These are phyloP conservation scores for Diachasmimorpha longicaudata DNA, from an alignment of 1,140 invertebrate species.

Conservation along the genomic window DNA sequence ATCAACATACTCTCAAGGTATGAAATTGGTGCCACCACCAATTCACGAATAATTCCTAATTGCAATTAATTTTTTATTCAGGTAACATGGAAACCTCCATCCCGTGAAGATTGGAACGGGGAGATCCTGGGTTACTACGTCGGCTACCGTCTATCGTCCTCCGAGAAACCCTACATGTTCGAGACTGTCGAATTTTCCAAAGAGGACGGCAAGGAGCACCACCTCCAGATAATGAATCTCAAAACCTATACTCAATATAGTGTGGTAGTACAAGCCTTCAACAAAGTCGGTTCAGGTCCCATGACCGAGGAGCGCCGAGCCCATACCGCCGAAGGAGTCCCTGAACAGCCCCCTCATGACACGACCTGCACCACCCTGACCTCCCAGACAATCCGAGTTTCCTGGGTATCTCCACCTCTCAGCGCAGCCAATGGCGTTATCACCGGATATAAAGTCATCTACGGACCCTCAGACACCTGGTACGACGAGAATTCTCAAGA, in stretches of 20 bases:
- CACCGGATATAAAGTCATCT: conserved; percentile 91
- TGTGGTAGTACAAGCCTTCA: conserved; percentile 94
- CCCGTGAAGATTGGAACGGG: conserved; percentile 89
- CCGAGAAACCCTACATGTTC: conserved; percentile 89
- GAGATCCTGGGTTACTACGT: conserved; percentile 91
- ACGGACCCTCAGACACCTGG: conserved; percentile 90
- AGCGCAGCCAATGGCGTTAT: conserved; percentile 92
- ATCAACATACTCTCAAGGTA: conserved; percentile 90
- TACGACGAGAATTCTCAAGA: conserved; percentile 92
- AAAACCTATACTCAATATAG: conserved; percentile 95
- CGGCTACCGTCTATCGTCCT: conserved; percentile 86
- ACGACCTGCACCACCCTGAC: conserved; percentile 89
- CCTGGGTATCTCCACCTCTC: conserved; percentile 90
- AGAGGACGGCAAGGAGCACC: conserved; percentile 89
- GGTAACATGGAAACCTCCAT: conserved; percentile 89
- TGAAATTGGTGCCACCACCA: no score
- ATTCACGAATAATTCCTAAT: no score
- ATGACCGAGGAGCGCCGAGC: conserved; percentile 88
- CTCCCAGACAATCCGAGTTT: conserved; percentile 90
- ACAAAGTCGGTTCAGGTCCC: conserved; percentile 91
- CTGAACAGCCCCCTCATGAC: conserved; percentile 91
- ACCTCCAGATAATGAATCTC: conserved; percentile 80
- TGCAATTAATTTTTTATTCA: conserved; percentile 26
- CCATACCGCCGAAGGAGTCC: conserved; percentile 90
- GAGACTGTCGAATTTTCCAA: conserved; percentile 92